These are phyloP conservation scores for Perodicticus potto DNA, from an alignment of 2,797 vertebrate species.

Conservation along the genomic window DNA sequence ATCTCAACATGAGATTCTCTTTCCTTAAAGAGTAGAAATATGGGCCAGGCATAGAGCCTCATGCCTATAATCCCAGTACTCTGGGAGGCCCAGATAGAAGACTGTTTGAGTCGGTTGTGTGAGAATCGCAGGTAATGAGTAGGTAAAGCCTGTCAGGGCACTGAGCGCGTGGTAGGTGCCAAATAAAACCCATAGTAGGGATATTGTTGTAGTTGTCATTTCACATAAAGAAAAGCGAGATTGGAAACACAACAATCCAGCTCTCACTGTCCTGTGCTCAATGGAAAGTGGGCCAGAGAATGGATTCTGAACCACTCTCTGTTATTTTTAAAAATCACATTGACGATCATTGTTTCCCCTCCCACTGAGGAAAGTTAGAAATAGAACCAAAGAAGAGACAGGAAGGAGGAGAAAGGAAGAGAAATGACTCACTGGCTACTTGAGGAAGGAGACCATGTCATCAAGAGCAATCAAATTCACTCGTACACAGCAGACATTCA, in stretches of 20 bases:
- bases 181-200: slow-evolving; percentile 15
- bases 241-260: not conserved
- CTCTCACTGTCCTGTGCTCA: slow-evolving; percentile 34
- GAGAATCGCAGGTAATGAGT: not conserved
- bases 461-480: slow-evolving; percentile 68
- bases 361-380: slow-evolving; percentile 85
- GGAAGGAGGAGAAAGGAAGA: slow-evolving; percentile 78
- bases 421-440: slow-evolving; percentile 86
- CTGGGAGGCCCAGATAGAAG: too few species aligned
- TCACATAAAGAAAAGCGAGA: slow-evolving; percentile 38
- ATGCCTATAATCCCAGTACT: too few species aligned
- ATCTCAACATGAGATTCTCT: not conserved
- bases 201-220: not conserved
- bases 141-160: not conserved
- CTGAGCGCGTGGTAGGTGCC: not conserved
- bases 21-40: slow-evolving; percentile 9
- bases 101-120: too few species aligned
- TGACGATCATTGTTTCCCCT: slow-evolving; percentile 78
- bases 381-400: slow-evolving; percentile 85
- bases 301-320: slow-evolving; percentile 23
- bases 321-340: slow-evolving; percentile 78
- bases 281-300: slow-evolving; percentile 53
- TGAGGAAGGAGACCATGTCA: slow-evolving; percentile 82
- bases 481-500: slow-evolving; percentile 48
- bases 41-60: not conserved